Evolutionary conservation across 2,888 invertebrate species (phyloP).

Genomic region (Andricus quercusramuli): DNA sequence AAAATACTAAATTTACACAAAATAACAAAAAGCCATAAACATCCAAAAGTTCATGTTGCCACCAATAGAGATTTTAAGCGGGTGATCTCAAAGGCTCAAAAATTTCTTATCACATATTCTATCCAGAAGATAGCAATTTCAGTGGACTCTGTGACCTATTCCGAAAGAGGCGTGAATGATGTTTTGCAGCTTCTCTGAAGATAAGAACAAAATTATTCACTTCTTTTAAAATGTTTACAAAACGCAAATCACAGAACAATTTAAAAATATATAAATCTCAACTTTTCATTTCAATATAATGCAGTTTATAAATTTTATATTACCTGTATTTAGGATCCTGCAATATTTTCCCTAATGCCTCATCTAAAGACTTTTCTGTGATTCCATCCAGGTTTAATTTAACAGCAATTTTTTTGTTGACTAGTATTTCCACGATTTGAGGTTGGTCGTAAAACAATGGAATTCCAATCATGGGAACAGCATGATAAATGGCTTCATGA

Average conservation of each 20-base stretch:
- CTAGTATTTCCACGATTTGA: conserved; percentile 58
- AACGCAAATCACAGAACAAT: conserved; percentile 14
- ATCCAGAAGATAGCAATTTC: conserved; percentile 57
- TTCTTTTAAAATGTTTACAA: background rate
- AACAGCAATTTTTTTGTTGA: conserved; percentile 56
- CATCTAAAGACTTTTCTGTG: conserved; percentile 58
- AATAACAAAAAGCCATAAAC: background rate
- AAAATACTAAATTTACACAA: background rate
- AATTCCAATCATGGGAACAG: conserved; percentile 67
- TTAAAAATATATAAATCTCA: background rate
- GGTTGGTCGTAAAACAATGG: conserved; percentile 69
- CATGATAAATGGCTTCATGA: conserved; percentile 64
- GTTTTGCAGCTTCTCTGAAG: conserved; percentile 50
- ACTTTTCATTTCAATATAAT: too few species aligned
- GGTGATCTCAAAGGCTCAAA: conserved; percentile 63
- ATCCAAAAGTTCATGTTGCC: too few species aligned
- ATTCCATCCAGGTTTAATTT: conserved; percentile 53
- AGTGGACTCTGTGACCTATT: conserved; percentile 62
- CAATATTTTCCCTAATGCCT: conserved; percentile 59
- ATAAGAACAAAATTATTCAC: background rate
- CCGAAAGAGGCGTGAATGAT: conserved; percentile 49
- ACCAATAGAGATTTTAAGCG: conserved; percentile 53
- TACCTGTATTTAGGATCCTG: conserved; percentile 59
- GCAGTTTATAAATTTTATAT: conserved; percentile 37
- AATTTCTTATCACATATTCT: conserved; percentile 60